Evolutionary conservation across 2,888 invertebrate genomes (phyloP).

Genomic region (Scelioninae gen. 1): DNA sequence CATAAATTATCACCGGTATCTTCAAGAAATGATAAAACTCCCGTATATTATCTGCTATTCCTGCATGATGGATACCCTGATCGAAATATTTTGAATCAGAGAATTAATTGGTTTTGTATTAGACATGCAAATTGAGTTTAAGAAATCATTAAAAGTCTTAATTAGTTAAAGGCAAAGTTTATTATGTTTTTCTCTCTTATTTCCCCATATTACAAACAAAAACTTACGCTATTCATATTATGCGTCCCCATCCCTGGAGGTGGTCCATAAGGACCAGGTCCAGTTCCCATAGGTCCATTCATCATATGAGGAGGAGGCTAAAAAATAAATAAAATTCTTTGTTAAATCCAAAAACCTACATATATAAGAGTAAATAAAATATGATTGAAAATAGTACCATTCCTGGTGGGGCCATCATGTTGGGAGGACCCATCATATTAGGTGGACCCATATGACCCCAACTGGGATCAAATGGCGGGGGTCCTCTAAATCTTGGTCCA

Average conservation of each 20-base stretch:
- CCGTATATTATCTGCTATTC: too few species aligned
- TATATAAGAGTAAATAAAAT: too few species aligned
- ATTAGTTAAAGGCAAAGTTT: too few species aligned
- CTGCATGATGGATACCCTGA: too few species aligned
- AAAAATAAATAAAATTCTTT: constrained; percentile 1
- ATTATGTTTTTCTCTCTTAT: too few species aligned
- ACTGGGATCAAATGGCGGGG: constrained; percentile 88
- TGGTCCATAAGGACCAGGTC: constrained; percentile 83
- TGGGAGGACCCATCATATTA: constrained; percentile 81
- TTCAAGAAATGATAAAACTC: too few species aligned
- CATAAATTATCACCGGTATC: too few species aligned
- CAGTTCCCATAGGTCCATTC: constrained; percentile 82
- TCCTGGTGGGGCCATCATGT: constrained; percentile 84
- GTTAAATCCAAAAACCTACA: too few species aligned
- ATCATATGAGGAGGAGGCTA: constrained; percentile 84
- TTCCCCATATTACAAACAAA: background rate
- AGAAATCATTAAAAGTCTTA: too few species aligned
- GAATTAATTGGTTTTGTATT: too few species aligned
- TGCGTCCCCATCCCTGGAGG: constrained; percentile 87
- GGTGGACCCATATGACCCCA: constrained; percentile 89
- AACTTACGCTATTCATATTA: constrained; percentile 82
- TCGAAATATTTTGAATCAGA: too few species aligned
- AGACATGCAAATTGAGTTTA: too few species aligned
- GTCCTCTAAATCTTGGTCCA: constrained; percentile 85
- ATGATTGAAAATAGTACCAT: constrained; percentile 84